Evolutionary conservation across 2,113 vertebrate genomes (phyloP).

Genomic region (Chaetodon trifascialis): DNA sequence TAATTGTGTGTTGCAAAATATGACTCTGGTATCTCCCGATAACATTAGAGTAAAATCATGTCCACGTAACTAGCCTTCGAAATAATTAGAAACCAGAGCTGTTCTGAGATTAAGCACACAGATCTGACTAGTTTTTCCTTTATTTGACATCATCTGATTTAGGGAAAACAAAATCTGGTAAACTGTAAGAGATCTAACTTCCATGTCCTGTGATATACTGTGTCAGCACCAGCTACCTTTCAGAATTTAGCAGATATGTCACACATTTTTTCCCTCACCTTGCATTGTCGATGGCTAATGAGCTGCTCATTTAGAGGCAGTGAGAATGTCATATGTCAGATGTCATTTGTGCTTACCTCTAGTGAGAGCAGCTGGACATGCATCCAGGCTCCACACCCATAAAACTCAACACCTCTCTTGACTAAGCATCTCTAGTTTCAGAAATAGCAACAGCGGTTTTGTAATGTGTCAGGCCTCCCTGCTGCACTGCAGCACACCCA

Average conservation of each 20-base stretch:
- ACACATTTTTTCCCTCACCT: slow-evolving; percentile 12
- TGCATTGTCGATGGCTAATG: not conserved
- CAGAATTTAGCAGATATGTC: slow-evolving; percentile 21
- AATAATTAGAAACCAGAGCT: not conserved
- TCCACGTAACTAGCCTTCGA: not conserved
- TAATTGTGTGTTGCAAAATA: not conserved
- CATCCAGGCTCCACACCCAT: slow-evolving; percentile 45
- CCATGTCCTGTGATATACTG: not conserved
- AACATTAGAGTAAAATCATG: not conserved
- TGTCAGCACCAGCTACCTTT: slow-evolving; percentile 18
- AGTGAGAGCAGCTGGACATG: slow-evolving; percentile 51
- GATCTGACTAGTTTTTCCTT: not conserved
- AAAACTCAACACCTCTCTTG: slow-evolving; percentile 40
- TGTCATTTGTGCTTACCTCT: slow-evolving; percentile 26
- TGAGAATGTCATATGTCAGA: slow-evolving; percentile 29
- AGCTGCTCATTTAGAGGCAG: slow-evolving; percentile 18
- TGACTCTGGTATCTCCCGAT: not conserved
- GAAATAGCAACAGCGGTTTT: slow-evolving; percentile 69
- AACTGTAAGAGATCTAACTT: not conserved
- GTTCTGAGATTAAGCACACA: too few species aligned
- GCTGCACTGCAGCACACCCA: slow-evolving; percentile 79
- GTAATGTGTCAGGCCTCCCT: slow-evolving; percentile 65
- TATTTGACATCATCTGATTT: not conserved
- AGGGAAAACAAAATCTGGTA: too few species aligned
- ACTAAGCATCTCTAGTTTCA: slow-evolving; percentile 50